Base-by-base conservation (phyloP, 2,797 vertebrate species). In the Lagorchestes hirsutus region DNA sequence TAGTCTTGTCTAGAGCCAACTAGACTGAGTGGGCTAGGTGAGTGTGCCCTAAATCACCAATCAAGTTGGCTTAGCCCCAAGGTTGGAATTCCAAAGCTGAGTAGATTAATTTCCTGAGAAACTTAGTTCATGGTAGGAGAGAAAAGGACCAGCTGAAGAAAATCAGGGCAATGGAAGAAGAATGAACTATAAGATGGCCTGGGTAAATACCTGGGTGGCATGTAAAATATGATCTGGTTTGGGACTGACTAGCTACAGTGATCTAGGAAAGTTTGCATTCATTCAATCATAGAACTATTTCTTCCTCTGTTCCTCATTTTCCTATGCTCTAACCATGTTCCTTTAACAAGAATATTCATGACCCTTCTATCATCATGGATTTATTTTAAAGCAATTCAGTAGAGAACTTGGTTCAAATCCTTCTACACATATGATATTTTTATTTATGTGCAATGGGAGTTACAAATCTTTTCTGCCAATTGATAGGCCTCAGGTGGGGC, bases 221-320 rank as follows among this genome's bases (percentile, higher is more conserved):
- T 22, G 67, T 74, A 74, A 74, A 22, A 99, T 98, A 99, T 22
- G 16, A n/a, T 74, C 67, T 74, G n/a, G 5, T n/a, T 9, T 74
- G n/a, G 16, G n/a, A 74, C 5, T 74, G 67, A 74, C 67, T 22
- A 74, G n/a, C 67, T 74, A 22, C 16, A 74, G 6, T 74, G 16
- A 40, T 40, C 16, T 40, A 40, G n/a, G n/a, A n/a, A 74, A 40
- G 5, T 22, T 74, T n/a, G 34, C 34, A n/a, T 67, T n/a, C 59
- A 34, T 29, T 58, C 58, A 59, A 29, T 62, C 59, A 62, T 13
- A 62, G 34, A 74, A 16, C 62, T 74, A 40, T 34, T 40, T 74
- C 34, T 74, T 40, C 28, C 29, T 62, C 31, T 40, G 34, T 74
- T 40, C 16, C 62, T 74, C 34, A 74, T 18, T 16, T 40, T 74